Evolutionary conservation across 2,888 invertebrate species (phyloP).

Genomic region (Acholoe squamosa): DNA sequence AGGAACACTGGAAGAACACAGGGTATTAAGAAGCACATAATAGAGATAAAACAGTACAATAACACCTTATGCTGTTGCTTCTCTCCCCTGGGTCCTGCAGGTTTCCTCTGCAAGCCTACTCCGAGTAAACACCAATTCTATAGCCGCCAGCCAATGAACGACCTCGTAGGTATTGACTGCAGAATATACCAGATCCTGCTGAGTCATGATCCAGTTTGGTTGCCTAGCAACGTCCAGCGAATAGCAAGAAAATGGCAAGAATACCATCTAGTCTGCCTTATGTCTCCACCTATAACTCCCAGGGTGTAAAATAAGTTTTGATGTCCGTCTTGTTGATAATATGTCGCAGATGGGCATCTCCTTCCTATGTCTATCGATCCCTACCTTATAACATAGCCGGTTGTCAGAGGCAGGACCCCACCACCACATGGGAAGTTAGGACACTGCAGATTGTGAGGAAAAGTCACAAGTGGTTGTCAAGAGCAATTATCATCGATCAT

Average conservation of each 20-base stretch:
- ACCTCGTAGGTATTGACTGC: slow-evolving; percentile 37
- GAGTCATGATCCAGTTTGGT: slow-evolving; percentile 58
- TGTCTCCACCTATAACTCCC: neutral
- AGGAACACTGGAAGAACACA: neutral
- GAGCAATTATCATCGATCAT: too few species aligned
- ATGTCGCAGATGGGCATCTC: neutral
- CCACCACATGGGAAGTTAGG: slow-evolving; percentile 14
- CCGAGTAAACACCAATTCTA: neutral
- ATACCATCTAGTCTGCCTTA: neutral
- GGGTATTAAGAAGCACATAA: neutral
- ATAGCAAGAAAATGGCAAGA: slow-evolving; percentile 27
- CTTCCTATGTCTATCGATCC: neutral
- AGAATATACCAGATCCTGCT: slow-evolving; percentile 39
- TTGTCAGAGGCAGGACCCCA: slow-evolving; percentile 14
- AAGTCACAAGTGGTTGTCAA: neutral
- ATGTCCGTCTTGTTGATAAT: neutral
- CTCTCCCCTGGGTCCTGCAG: neutral
- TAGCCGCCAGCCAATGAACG: slow-evolving; percentile 33
- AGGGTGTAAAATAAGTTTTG: neutral
- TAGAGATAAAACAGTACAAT: neutral
- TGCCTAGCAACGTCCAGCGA: slow-evolving; percentile 35
- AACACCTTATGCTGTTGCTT: neutral
- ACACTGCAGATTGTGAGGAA: neutral
- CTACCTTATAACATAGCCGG: slow-evolving; percentile 17
- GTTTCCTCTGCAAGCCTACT: neutral